Base-by-base conservation (phyloP, 2,797 vertebrate species). In the Ateles fusciceps region DNA sequence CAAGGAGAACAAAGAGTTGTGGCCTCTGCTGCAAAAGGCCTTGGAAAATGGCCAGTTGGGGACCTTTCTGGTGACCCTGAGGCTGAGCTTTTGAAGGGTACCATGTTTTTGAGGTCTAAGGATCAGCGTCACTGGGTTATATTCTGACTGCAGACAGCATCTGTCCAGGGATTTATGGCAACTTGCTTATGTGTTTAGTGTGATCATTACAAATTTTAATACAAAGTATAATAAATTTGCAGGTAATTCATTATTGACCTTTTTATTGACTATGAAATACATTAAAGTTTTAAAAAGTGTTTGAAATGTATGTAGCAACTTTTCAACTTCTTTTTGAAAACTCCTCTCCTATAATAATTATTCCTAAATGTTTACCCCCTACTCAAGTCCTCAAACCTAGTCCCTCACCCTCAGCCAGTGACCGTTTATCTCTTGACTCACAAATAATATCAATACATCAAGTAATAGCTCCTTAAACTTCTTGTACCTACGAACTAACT, bases 291-390 rank as follows among this genome's bases (percentile, higher is more conserved):
- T 81, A 12, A 11, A 68, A 96, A 93, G 48, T 94, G 46, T 61
- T 74, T 75, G 21, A 84, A 86, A 80, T 72, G 22, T 61, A 7
- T 71, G 9, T 90, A 39, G 75, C 44, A 46, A n/a, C 74, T 91
- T 89, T 94, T 95, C 64, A 85, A 17, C 26, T 87, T 88, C 74
- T 76, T 86, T 36, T 87, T 75, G 72, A 90, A 93, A 80, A 76
- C 79, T 44, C 42, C 36, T 68, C 28, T 61, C 50, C 30, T 12
- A 5, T 55, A 42, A 24, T 22, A 68, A 72, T 91, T 93, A 28
- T 24, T 68, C 85, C 59, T 75, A 55, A 48, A 86, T 75, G 46
- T 74, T 61, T 89, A 15, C 2, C 11, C 19, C 14, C 30, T 33
- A 12, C 42, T 85, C 13, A 72, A 6, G 44, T 78, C 26, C 48